Base-by-base conservation (phyloP, 2,888 invertebrate genomes). In the Megalurothrips usitatus region DNA sequence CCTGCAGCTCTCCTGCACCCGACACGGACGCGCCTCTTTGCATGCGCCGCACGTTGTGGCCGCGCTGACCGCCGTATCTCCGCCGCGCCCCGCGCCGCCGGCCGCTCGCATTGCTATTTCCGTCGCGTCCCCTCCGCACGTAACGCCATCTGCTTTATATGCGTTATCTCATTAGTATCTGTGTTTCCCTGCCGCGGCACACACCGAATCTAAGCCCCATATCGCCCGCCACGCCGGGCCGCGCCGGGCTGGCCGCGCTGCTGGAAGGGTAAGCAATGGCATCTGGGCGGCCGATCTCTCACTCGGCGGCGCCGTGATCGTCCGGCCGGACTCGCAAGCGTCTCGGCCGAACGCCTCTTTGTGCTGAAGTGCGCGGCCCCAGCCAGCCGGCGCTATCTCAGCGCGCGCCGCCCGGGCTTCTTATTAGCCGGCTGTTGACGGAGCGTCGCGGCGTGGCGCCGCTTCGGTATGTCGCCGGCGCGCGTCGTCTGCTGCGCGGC, bases 341-440 rank as follows among this genome's bases (percentile, higher is more conserved):
- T 43, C 34, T 43, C 68, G 26, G 6, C 68, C 68, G 12, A 23
- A 58, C 58, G 58, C 12, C 68, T 12, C 68, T 75, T 75, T 75
- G 68, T 75, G 68, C 68, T 75, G 68, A 75, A 75, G 4, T 75
- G 68, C 10, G 68, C 68, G 19, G 58, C 34, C 34, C 3, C 34
- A 43, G 34, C 3, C 34, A 6, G 34, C 34, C 14, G 58, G 58
- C 58, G 58, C 58, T 58, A 58, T 58, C 58, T 58, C n/a, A n/a
- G 58, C 58, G 58, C 58, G 14, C 58, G 58, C 58, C 14, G 58
- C 17, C 68, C 68, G 26, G 68, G 23, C 68, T 75, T 75, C 68
- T 75, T 75, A 75, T 75, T 75, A 75, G 26, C 26, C 68, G 68
- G 68, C 68, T 75, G 68, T 75, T 75, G 68, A 75, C 68, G 68